Evolutionary conservation across 2,888 invertebrate genomes (phyloP), one percentile per base, ranked within the genome.

Genomic region (Adelognathus sp.): DNA sequence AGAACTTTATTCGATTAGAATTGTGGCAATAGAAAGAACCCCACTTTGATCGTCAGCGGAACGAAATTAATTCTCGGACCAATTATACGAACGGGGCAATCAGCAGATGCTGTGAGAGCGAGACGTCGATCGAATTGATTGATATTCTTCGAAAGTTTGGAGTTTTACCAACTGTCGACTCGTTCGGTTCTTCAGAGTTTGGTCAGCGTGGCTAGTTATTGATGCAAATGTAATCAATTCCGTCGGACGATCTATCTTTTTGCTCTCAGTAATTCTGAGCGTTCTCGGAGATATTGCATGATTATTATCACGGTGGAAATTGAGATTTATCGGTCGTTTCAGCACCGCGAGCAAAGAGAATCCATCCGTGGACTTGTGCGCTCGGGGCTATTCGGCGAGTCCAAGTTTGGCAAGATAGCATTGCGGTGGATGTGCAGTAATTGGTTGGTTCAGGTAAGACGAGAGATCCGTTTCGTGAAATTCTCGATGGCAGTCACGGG

Each of bases 391-490:
- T 24, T 29, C 27, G 18, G 27, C 7, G 5, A 61, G 41, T 61
- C 21, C 16, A 39, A n/a, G n/a, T n/a, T n/a, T n/a, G 5, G 24
- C 27, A 11, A 29, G 39, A 69, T 46, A 33, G 73, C 27, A 61
- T 69, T 63, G 46, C 52, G 11, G n/a, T 46, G 41, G 71, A 77
- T 72, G n/a, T n/a, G 58, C 33, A 61, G 76, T 83, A 84, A 84
- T 84, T 85, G 81, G 69, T 83, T 78, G 67, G 75, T n/a, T 58
- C 63, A 79, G 69, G 70, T 81, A 83, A 80, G 79, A 73, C 71
- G 64, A 82, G 74, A 54, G 46, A 50, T 61, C 60, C 72, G 76
- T 83, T 75, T 61, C 21, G 58, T 63, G 74, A 67, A 77, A 82
- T 81, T 73, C 69, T 50, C 36, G 56, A 76, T 72, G 76, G 75